Conservation (phyloP, 2,888 invertebrate genomes). For the Ennomos quercinarius region DNA sequence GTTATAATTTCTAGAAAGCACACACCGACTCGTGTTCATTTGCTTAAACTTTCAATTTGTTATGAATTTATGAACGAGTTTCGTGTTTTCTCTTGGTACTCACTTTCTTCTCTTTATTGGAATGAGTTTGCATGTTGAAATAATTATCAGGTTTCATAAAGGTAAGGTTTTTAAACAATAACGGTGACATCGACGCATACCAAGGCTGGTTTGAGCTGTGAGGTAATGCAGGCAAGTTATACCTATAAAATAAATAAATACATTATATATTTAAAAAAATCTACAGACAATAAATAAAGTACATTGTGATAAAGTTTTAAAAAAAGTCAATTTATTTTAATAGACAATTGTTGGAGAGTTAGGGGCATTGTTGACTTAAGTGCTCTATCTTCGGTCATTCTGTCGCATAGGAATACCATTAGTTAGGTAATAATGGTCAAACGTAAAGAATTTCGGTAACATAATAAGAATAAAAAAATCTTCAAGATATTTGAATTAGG, state of each 20-base stretch:
- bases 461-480: too few relatives aligned
- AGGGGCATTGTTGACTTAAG: neutral
- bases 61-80: slow-evolving; percentile 68
- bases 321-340: too few relatives aligned
- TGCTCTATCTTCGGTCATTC: neutral
- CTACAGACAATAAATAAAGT: too few relatives aligned
- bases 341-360: too few relatives aligned
- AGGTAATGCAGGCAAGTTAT: too few relatives aligned
- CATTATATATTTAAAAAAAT: too few relatives aligned
- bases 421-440: neutral
- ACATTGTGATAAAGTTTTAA: too few relatives aligned
- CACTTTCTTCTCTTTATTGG: slow-evolving; percentile 44
- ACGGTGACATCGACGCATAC: neutral
- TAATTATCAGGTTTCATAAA: slow-evolving; percentile 6
- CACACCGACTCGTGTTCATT: slow-evolving; percentile 68
- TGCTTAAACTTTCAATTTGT: slow-evolving; percentile 80
- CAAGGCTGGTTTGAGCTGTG: too few relatives aligned
- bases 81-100: slow-evolving; percentile 63
- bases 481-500: too few relatives aligned
- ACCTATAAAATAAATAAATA: too few relatives aligned
- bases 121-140: slow-evolving; percentile 29
- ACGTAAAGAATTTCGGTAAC: too few relatives aligned
- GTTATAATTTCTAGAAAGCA: slow-evolving; percentile 79
- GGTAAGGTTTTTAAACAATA: neutral
- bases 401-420: too few relatives aligned